Conservation (phyloP, 2,113 vertebrate species). For the Malurus cyaneus region DNA sequence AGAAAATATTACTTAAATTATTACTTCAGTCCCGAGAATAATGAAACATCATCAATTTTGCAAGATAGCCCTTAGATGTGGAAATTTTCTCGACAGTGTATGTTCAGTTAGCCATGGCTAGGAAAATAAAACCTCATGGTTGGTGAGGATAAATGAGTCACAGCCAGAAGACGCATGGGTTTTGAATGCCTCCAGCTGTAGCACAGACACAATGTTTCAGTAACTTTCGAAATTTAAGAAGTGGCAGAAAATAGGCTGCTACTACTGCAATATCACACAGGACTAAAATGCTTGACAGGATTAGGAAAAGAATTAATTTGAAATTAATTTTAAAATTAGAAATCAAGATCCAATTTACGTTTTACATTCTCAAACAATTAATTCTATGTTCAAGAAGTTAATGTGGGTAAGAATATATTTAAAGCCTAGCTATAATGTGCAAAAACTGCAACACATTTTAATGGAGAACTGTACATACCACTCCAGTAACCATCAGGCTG, state of each 20-base stretch:
- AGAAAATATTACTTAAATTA: not conserved
- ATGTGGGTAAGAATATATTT: not conserved
- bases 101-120: not conserved
- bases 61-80: not conserved
- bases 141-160: not conserved
- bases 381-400: not conserved
- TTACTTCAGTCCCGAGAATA: not conserved
- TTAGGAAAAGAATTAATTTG: not conserved
- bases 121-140: not conserved
- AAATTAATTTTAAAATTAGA: constrained; percentile 34
- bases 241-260: not conserved
- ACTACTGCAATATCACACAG: not conserved
- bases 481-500: not conserved
- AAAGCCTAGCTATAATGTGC: not conserved
- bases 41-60: not conserved
- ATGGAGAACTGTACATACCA: not conserved
- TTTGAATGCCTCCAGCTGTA: not conserved
- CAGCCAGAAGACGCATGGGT: not conserved
- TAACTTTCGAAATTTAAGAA: not conserved
- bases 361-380: constrained; percentile 39
- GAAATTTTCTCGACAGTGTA: not conserved
- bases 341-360: constrained; percentile 14
- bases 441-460: constrained; percentile 4
- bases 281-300: not conserved
- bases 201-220: not conserved